A percentile compares a stretch with the other conserved stretches of the same genome.
Evolutionary conservation across 2,113 vertebrate genomes (phyloP).

Genomic region (Syngnathoides biaculeatus): DNA sequence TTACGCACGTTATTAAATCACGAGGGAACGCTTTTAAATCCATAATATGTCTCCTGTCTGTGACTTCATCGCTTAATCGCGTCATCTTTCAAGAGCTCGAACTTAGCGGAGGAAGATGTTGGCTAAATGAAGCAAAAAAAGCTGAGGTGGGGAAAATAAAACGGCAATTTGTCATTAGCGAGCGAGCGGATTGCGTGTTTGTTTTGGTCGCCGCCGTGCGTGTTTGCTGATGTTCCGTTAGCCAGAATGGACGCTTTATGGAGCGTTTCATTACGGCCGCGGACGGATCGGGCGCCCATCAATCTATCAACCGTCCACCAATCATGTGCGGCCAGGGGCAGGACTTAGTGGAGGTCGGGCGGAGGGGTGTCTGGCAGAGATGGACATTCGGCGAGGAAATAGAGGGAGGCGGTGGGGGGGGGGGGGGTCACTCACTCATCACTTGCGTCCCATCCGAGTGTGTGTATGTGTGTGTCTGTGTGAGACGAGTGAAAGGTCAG

Average conservation of each 20-base stretch:
- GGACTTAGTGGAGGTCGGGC: conserved; percentile 39
- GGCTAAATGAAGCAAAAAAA: conserved; percentile 23
- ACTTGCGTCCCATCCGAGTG: conserved; percentile 47
- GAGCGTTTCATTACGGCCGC: conserved; percentile 61
- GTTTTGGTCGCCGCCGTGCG: conserved; percentile 29
- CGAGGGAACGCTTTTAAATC: not conserved
- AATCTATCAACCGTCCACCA: conserved; percentile 69
- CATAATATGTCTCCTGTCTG: not conserved
- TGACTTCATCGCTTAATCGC: not conserved
- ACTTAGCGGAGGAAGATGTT: not conserved
- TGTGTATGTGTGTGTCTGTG: conserved; percentile 24
- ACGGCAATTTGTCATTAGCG: conserved; percentile 31
- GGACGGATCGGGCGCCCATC: conserved; percentile 56
- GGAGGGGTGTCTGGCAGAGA: conserved; percentile 42
- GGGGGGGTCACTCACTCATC: conserved; percentile 67
- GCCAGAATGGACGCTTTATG: conserved; percentile 51
- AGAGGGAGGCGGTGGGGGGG: conserved; percentile 1
- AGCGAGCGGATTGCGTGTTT: conserved; percentile 32
- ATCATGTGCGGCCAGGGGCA: conserved; percentile 51
- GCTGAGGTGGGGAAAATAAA: conserved; percentile 13
- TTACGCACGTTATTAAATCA: not conserved
- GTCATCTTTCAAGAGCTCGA: not conserved
- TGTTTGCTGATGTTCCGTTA: conserved; percentile 55
- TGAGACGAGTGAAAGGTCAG: conserved; percentile 59
- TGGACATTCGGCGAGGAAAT: conserved; percentile 38